Evolutionary conservation across 2,113 vertebrate species (phyloP), one percentile per base, ranked within the genome.

Genomic region (Rhombomys opimus): DNA sequence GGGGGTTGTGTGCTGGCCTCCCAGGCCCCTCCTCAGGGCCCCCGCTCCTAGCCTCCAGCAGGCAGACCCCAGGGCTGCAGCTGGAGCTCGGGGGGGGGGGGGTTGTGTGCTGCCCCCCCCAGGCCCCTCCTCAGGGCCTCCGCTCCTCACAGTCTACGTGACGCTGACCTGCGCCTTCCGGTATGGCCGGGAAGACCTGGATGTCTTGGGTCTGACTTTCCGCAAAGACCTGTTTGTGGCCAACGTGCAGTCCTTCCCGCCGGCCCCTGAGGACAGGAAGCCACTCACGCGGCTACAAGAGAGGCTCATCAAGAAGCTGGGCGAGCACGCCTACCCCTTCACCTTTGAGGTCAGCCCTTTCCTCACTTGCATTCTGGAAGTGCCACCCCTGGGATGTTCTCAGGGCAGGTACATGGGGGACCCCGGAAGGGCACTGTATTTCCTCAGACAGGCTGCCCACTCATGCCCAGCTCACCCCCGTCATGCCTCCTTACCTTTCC

Each of bases 141-240:
- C 41, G 25, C 80, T 97, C 22, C 50, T 94, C 77, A 63, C 96
- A 99, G 99, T 99, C 38, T 99, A 99, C 0, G 99, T 99, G 95
- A 99, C 99, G 0, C 87, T 99, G 98, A 99, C 99, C 23, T 99
- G 99, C 78, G 99, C 99, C 7, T 99, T 99, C 98, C 99, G 99
- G 59, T 99, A 99, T 0, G 99, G 99, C 57, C 99, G 99, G 0
- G 99, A 99, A 98, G 99, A 99, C 96, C 96, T 99, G 98, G 99
- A 99, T 2, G 99, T 99, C 87, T 98, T 99, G 89, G 99, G 99
- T 1, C 93, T 99, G 98, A 99, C 99, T 0, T 99, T 99, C 75
- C 98, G 99, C 80, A 99, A 99, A 98, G 99, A 99, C 91, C 99
- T 99, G 84, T 99, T 99, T 0, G 99, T 99, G 93, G 99, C 99